phyloP scores from a whole-genome alignment of 2,888 invertebrate genomes.

The Sepiola atlantica region DNA sequence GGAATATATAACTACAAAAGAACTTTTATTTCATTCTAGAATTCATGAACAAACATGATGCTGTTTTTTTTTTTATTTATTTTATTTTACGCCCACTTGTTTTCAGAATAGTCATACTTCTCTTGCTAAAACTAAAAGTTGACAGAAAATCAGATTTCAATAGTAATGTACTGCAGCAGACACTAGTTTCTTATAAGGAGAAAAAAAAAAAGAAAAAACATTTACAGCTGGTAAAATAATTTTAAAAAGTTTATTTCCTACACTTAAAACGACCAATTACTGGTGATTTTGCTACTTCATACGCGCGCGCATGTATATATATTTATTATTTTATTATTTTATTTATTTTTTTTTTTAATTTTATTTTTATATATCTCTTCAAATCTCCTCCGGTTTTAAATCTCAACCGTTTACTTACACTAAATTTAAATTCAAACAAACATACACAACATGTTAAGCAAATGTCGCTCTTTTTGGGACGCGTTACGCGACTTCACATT shows the following conservation, averaged over 20 bases:
- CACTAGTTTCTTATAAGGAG: not conserved
- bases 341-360: no score
- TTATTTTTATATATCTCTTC: no score
- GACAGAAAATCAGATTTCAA: not conserved
- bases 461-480: no score
- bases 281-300: no score
- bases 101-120: not conserved
- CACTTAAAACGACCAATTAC: not conserved
- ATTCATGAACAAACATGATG: not conserved
- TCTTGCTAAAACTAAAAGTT: not conserved
- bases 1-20: not conserved
- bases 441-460: no score
- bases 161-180: not conserved
- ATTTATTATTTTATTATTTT: no score
- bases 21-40: not conserved
- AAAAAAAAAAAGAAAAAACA: not conserved
- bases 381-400: no score
- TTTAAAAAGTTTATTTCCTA: not conserved
- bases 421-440: no score
- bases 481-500: no score
- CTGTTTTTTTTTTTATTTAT: not conserved
- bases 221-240: not conserved
- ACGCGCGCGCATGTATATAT: no score
- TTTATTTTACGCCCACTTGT: not conserved
- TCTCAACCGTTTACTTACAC: no score